phyloP scores from a whole-genome alignment of 2,888 invertebrate species.

The Acanthacorydalis orientalis region DNA sequence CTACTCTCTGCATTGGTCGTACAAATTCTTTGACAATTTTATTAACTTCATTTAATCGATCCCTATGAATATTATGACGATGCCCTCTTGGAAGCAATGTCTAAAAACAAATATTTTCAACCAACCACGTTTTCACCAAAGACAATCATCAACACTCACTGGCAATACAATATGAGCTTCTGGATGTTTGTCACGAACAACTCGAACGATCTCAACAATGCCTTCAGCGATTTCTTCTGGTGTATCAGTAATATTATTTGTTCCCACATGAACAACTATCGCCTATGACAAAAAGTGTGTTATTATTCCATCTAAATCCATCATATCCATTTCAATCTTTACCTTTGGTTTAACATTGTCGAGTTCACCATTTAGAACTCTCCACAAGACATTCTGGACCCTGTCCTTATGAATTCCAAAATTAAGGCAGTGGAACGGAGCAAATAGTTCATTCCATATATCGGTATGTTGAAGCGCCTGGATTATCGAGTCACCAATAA shows the following conservation, averaged over 20 bases:
- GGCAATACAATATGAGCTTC: slow-evolving; percentile 69
- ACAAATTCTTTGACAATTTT: slow-evolving; percentile 44
- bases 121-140: not conserved
- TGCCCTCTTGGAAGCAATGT: slow-evolving; percentile 78
- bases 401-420: slow-evolving; percentile 80
- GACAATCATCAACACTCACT: slow-evolving; percentile 36
- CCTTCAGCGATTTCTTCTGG: slow-evolving; percentile 72
- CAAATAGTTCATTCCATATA: slow-evolving; percentile 81
- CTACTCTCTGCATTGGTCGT: slow-evolving; percentile 47
- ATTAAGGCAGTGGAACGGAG: slow-evolving; percentile 80
- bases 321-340: slow-evolving; percentile 6
- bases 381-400: slow-evolving; percentile 80
- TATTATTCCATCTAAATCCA: too few relatives aligned
- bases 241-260: slow-evolving; percentile 67
- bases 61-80: slow-evolving; percentile 62
- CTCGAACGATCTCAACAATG: slow-evolving; percentile 57
- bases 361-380: slow-evolving; percentile 76
- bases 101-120: slow-evolving; percentile 32
- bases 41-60: slow-evolving; percentile 62
- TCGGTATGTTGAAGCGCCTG: slow-evolving; percentile 68
- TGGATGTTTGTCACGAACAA: slow-evolving; percentile 60
- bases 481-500: slow-evolving; percentile 78
- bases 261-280: slow-evolving; percentile 73
- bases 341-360: slow-evolving; percentile 82
- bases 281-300: slow-evolving; percentile 39